Evolutionary conservation across 2,113 vertebrate genomes (phyloP), one percentile per base, ranked within the genome.

Genomic region (Pelodiscus sinensis): DNA sequence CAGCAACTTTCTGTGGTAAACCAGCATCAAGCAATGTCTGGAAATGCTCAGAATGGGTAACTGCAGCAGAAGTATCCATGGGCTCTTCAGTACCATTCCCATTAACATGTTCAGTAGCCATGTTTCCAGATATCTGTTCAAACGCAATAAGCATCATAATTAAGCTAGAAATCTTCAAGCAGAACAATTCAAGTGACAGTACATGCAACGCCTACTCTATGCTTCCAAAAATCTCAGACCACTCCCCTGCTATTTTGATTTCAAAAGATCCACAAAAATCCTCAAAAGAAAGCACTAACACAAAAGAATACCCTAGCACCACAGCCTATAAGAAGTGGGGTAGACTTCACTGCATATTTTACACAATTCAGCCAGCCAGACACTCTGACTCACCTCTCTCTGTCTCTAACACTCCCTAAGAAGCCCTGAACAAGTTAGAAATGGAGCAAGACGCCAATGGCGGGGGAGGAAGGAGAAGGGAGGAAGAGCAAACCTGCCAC

Each of bases 61-160:
- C 98, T 95, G 98, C 98, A 91, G 98, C 98, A 86, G 99, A 98
- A 89, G 99, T 99, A 98, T 99, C 99, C 99, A 99, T 99, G 50
- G 99, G 98, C 96, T 99, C 99, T 98, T 99, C 99, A 84, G 98
- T 99, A 94, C 99, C 99, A 96, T 99, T 99, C 95, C 99, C 99
- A 97, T 99, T 99, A 91, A 99, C 98, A 96, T 99, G 99, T 98
- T 99, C 99, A 96, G 99, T 98, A 97, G 99, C 99, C 99, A 99
- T 99, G 98, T 98, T 98, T 98, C 96, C 98, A 98, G 99, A 98
- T 98, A 99, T 99, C 99, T 99, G 98, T 98, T 98, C 97, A 98
- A 99, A 99, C 97, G 98, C 98, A 99, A 99, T 98, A 98, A 99
- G 98, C 98, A 94, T 92, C 90, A 98, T 97, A 98, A 99, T 99